Evolutionary conservation across 2,888 invertebrate genomes (phyloP).

Genomic region (Crocallis elinguaria): DNA sequence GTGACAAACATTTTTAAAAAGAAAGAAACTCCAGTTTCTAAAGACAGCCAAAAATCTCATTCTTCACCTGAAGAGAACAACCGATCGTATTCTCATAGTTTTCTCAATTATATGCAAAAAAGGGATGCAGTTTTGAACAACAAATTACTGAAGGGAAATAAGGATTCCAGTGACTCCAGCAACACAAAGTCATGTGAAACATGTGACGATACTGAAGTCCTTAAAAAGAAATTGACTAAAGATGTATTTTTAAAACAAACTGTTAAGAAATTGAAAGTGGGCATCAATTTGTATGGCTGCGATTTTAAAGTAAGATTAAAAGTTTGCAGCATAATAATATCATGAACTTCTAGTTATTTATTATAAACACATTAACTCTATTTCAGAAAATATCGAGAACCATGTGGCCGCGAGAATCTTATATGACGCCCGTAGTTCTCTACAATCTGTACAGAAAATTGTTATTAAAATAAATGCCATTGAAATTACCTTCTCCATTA

Average conservation of each 20-base stretch:
- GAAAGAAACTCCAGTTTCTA: conserved; percentile 9
- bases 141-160: conserved; percentile 21
- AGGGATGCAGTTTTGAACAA: conserved; percentile 53
- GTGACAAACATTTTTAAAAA: conserved; percentile 63
- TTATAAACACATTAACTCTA: conserved; percentile 3
- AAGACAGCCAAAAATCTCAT: background rate
- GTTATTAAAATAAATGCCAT: conserved; percentile 57
- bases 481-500: too few species aligned
- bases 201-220: conserved; percentile 61
- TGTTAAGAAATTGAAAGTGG: conserved; percentile 70
- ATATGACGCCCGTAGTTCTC: conserved; percentile 70
- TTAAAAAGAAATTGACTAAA: conserved; percentile 59
- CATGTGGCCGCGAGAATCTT: conserved; percentile 69
- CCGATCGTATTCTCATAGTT: conserved; percentile 56
- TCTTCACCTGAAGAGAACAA: conserved; percentile 14
- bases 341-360: background rate
- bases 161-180: conserved; percentile 28
- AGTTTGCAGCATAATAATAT: background rate
- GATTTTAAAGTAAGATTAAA: conserved; percentile 68
- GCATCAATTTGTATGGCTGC: conserved; percentile 77
- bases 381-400: conserved; percentile 76
- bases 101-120: conserved; percentile 66
- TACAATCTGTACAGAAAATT: conserved; percentile 72
- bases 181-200: conserved; percentile 56
- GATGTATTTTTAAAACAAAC: conserved; percentile 61